Percentiles rank a stretch among this genome's conserved stretches.
These are phyloP conservation scores for Tenebrio molitor DNA, from an alignment of 1,140 invertebrate species.

Conservation along the genomic window DNA sequence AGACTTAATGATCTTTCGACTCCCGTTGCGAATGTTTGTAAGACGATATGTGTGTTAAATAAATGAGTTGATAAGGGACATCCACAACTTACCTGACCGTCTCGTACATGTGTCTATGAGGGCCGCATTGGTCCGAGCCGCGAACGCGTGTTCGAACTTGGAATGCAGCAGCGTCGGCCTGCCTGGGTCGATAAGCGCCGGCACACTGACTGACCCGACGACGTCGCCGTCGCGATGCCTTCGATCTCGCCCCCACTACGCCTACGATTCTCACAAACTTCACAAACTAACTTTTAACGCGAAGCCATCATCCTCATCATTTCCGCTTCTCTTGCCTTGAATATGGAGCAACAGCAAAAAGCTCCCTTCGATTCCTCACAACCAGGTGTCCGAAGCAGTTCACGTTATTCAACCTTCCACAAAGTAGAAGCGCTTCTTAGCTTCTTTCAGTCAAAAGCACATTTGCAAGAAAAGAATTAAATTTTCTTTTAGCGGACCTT, in stretches of 20 bases:
- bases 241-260: conserved; percentile 53
- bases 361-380: too few relatives aligned
- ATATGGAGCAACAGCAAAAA: conserved; percentile 28
- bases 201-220: conserved; percentile 63
- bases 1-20: conserved; percentile 19
- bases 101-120: conserved; percentile 63
- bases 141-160: conserved; percentile 55
- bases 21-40: conserved; percentile 19
- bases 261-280: conserved; percentile 45
- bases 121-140: conserved; percentile 61
- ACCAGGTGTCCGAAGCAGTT: too few relatives aligned
- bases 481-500: too few relatives aligned
- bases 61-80: conserved; percentile 24
- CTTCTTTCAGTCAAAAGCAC: too few relatives aligned
- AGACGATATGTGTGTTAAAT: conserved; percentile 12
- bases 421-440: too few relatives aligned
- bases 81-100: conserved; percentile 57
- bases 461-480: too few relatives aligned
- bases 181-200: conserved; percentile 61
- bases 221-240: conserved; percentile 59
- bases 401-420: too few relatives aligned
- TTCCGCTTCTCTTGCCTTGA: conserved; percentile 6
- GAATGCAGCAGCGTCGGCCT: conserved; percentile 42
- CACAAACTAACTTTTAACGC: conserved; percentile 42
- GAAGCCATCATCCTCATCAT: conserved; percentile 2